phyloP scores from a whole-genome alignment of 2,797 vertebrate genomes.

The Enteromius unitaeniatus region DNA sequence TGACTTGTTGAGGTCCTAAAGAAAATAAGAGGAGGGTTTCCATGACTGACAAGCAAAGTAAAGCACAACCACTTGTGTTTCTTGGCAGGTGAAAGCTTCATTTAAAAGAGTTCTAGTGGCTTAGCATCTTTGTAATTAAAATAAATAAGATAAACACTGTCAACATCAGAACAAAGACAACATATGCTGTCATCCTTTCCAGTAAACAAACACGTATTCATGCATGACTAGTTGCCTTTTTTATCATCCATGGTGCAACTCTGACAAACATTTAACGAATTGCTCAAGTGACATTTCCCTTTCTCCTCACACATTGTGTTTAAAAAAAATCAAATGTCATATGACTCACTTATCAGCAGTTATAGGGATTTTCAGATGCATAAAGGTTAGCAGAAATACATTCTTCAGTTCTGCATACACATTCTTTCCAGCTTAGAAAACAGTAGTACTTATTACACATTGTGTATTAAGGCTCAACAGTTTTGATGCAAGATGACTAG shows the following conservation, averaged over 20 bases:
- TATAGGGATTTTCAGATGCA: neutral
- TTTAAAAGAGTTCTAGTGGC: neutral
- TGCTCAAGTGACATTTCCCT: conserved; percentile 15
- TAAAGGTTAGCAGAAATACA: conserved; percentile 3
- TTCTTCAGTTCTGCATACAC: neutral
- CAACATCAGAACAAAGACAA: conserved; percentile 6
- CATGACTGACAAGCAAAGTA: neutral
- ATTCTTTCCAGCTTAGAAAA: neutral
- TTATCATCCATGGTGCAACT: conserved; percentile 5
- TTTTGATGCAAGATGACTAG: neutral
- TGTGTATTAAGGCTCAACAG: neutral
- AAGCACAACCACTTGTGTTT: neutral
- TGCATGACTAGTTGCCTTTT: conserved; percentile 19
- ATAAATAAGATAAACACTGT: conserved; percentile 9
- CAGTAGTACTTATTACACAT: neutral
- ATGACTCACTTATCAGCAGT: conserved; percentile 6
- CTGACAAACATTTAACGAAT: conserved; percentile 18
- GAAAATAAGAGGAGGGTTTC: neutral
- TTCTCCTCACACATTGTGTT: conserved; percentile 2
- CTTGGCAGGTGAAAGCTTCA: neutral
- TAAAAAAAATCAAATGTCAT: neutral
- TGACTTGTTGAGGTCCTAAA: neutral
- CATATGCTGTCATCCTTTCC: conserved; percentile 18
- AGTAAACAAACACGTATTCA: conserved; percentile 25
- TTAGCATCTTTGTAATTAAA: conserved; percentile 9